These are phyloP conservation scores for Nothobranchius furzeri DNA, from an alignment of 2,113 vertebrate species.

Conservation along the genomic window DNA sequence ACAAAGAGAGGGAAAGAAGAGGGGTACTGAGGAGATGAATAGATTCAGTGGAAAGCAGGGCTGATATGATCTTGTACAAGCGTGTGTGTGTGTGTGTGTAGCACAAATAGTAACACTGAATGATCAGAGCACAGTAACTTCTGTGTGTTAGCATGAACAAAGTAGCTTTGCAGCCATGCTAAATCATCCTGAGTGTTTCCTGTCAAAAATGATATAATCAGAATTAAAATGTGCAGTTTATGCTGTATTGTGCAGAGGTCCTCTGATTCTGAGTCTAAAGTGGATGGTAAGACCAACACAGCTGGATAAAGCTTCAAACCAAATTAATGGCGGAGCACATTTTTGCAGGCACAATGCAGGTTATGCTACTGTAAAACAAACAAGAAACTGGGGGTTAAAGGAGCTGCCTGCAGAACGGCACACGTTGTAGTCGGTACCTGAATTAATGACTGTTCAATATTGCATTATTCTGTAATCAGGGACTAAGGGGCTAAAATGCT, in stretches of 20 bases:
- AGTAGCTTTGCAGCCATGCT: constrained; percentile 3
- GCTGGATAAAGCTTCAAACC: too few species aligned
- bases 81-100: constrained; percentile 18
- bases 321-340: too few species aligned
- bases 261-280: too few species aligned
- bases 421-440: constrained; percentile 26
- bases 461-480: constrained; percentile 55
- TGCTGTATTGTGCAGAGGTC: too few species aligned
- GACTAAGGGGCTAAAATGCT: constrained; percentile 17
- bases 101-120: constrained; percentile 10
- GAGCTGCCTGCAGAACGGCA: constrained; percentile 16
- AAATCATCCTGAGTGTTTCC: background rate
- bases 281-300: too few species aligned
- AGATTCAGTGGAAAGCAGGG: constrained; percentile 49
- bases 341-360: too few species aligned
- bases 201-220: too few species aligned
- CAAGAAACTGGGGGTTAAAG: constrained; percentile 11
- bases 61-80: constrained; percentile 47
- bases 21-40: constrained; percentile 38
- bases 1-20: constrained; percentile 37
- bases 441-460: constrained; percentile 60
- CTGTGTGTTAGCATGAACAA: background rate
- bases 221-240: too few species aligned
- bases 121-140: constrained; percentile 3
- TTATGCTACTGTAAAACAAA: background rate